Evolutionary conservation across 2,888 invertebrate genomes (phyloP).

Genomic region (Drosophila mulleri): DNA sequence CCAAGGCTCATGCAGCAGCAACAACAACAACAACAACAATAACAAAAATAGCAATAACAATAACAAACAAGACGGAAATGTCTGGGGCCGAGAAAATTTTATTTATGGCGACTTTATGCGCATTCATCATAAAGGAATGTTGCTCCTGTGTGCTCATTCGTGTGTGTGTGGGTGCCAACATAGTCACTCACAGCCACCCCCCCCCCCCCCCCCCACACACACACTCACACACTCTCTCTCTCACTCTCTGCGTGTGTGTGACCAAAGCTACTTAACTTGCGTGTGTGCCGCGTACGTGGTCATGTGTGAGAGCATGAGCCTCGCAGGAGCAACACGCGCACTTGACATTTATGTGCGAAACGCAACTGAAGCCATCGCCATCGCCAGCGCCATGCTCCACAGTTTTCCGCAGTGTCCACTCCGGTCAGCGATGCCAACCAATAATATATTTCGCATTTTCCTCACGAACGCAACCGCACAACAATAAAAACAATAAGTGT

Average conservation of each 20-base stretch:
- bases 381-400: constrained; percentile 9
- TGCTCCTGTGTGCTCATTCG: constrained; percentile 19
- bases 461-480: constrained; percentile 56
- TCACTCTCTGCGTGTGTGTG: constrained; percentile 2
- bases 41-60: constrained; percentile 14
- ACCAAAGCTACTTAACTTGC: constrained; percentile 32
- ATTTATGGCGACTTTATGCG: constrained; percentile 76
- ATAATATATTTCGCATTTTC: constrained; percentile 52
- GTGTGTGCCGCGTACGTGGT: constrained; percentile 53
- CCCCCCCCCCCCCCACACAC: too few relatives aligned
- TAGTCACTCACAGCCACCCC: too few relatives aligned
- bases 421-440: constrained; percentile 13
- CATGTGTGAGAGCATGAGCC: constrained; percentile 50
- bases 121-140: constrained; percentile 68
- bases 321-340: constrained; percentile 69
- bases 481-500: constrained; percentile 22
- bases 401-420: constrained; percentile 11
- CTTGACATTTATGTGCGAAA: constrained; percentile 76
- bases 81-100: constrained; percentile 56
- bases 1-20: constrained; percentile 44
- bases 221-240: neutral
- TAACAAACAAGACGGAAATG: constrained; percentile 51
- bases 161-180: constrained; percentile 1
- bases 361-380: constrained; percentile 53
- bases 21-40: constrained; percentile 10